Base-by-base conservation (phyloP, 1,140 invertebrate genomes). In the Zaprionus vittiger region DNA sequence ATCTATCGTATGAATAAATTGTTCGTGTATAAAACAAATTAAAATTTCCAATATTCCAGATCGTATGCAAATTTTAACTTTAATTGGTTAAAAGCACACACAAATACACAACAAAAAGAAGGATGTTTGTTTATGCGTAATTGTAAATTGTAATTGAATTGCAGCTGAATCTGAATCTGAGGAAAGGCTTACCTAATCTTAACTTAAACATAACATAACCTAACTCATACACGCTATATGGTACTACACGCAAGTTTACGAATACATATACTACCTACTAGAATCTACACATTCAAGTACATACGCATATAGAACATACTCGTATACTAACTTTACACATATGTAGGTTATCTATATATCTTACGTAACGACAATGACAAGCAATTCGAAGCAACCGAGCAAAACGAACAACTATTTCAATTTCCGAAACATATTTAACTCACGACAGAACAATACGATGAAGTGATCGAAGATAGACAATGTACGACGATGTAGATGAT, bases 361-460 rank as follows among this genome's bases (percentile, higher is more conserved):
- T 86, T 79, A 79, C 64, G 77, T 81, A 82, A 86, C 64, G 75
- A 81, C 80, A 91, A 84, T 83, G 81, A 91, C 68, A 91, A 91
- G 83, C 83, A 89, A 91, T 89, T 91, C 81, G 81, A 84, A 84
- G 79, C 78, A 80, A 82, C 55, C 41, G 75, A 73, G 57, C 64
- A 77, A 77, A 73, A 76, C 55, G 47, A 71, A 66, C 22, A 89
- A 81, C 81, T 60, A 84, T 82, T 85, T 90, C 85, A 89, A 89
- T 90, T 90, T 82, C 86, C 70, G 22, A 62, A 66, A 84, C 79
- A 89, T 70, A 80, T 78, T 79, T 38, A 73, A 82, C 63, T 72
- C 63, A 68, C 47, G 37, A 79, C 66, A 59, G 57, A 77, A 71
- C 59, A 57, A 70, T 70, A 59, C 62, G 62, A 56, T 15, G 24